phyloP scores from a whole-genome alignment of 2,888 invertebrate genomes.

The Conomelus anceps region DNA sequence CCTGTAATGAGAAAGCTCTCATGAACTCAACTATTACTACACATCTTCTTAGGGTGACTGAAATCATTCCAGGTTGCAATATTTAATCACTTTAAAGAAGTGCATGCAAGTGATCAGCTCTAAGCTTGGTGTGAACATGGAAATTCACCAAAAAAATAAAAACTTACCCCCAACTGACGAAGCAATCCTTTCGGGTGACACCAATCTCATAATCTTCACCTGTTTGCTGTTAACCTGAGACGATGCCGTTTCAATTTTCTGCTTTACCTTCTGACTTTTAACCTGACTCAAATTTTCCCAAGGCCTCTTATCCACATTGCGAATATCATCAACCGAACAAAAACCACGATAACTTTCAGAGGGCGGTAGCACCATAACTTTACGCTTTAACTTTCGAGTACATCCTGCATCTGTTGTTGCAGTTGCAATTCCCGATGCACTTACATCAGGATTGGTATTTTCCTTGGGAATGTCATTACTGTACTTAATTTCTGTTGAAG shows the following conservation, averaged over 20 bases:
- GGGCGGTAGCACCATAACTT: not conserved
- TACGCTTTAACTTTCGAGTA: not conserved
- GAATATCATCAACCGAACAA: not conserved
- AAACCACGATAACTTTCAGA: not conserved
- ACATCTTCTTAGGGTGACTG: no score
- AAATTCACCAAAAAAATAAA: not conserved
- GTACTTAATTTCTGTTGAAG: no score
- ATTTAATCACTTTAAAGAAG: no score
- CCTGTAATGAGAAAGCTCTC: no score
- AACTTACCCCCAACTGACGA: not conserved
- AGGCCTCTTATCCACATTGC: not conserved
- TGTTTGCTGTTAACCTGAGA: not conserved
- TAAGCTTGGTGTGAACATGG: not conserved
- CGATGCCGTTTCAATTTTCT: not conserved
- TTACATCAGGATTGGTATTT: not conserved
- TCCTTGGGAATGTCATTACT: no score
- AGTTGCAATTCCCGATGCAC: no score
- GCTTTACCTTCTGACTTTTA: not conserved
- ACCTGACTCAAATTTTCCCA: not conserved
- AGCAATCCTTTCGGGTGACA: not conserved
- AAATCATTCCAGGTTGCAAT: no score
- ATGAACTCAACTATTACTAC: no score
- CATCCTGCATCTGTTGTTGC: not conserved
- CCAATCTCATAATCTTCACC: not conserved
- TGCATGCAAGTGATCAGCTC: no score